phyloP scores from a whole-genome alignment of 1,140 invertebrate genomes.

The Periplaneta americana region DNA sequence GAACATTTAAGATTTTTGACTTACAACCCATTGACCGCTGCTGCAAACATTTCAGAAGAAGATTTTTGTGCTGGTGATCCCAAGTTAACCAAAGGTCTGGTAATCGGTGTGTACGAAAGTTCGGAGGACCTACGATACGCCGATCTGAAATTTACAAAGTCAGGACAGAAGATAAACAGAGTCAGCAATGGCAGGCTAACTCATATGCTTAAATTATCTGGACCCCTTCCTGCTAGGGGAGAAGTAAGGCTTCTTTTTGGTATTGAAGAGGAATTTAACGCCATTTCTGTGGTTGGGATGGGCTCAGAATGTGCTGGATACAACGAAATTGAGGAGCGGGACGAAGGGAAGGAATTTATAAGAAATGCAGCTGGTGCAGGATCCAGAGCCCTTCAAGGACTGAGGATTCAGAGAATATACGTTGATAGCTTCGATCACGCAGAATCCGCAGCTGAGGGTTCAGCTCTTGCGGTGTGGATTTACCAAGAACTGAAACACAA shows the following conservation, averaged over 20 bases:
- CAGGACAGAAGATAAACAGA: too few species aligned
- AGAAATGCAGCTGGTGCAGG: conserved; percentile 41
- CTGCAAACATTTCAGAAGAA: too few species aligned
- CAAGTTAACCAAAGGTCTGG: too few species aligned
- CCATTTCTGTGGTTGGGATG: conserved; percentile 41
- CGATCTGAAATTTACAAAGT: too few species aligned
- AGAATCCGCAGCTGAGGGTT: conserved; percentile 48
- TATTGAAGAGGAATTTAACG: conserved; percentile 34
- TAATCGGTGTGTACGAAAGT: too few species aligned
- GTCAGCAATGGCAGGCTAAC: too few species aligned
- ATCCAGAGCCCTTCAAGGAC: conserved; percentile 33
- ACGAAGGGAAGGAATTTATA: conserved; percentile 43
- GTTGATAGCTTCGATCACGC: conserved; percentile 47
- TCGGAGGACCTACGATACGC: too few species aligned
- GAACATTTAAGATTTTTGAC: too few species aligned
- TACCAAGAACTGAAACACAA: conserved; percentile 48
- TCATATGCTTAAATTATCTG: too few species aligned
- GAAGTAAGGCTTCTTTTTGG: conserved; percentile 38
- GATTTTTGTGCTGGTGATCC: too few species aligned
- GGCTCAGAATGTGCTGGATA: conserved; percentile 38
- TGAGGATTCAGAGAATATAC: conserved; percentile 35
- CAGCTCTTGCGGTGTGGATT: conserved; percentile 35
- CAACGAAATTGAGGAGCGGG: conserved; percentile 41
- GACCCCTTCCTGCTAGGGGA: too few species aligned
- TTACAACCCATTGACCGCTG: too few species aligned